Evolutionary conservation across 2,888 invertebrate genomes (phyloP), one percentile per base, ranked within the genome.

Genomic region (Athetis lepigone): DNA sequence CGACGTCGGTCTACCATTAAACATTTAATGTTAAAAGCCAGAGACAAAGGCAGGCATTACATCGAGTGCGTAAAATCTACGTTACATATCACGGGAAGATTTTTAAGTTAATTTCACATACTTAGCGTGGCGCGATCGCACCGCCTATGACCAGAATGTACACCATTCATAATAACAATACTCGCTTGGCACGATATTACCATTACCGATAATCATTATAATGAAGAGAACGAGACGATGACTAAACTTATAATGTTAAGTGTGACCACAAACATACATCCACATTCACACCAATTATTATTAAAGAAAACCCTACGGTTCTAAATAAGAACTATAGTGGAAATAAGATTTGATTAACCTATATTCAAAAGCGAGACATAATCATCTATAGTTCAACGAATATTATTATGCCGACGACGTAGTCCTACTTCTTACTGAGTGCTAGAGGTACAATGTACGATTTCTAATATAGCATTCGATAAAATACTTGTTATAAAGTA

Each of bases 111-210:
- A 85, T 88, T 88, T 87, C 80, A 87, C 75, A 85, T 82, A 90
- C 80, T 88, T 90, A 90, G 84, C 83, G 87, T 85, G 86, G 84
- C 85, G 76, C 79, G 67, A 78, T 84, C 85, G 85, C 86, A 88
- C 88, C 88, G 83, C 86, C 89, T 92, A 93, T 95, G 95, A 95
- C 95, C 95, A 95, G 95, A 94, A 91, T 87, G 89, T 92, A 94
- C 95, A 95, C 95, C 88, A 90, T 90, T 85, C 79, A 80, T 87
- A 86, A 87, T 85, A 88, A 87, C 84, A 88, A 84, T 82, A 84
- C 89, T 90, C 90, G 88, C 85, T 84, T 81, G 82, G 74, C 81
- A 87, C 91, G 90, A 92, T 86, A 69, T 79, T 81, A 86, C 79
- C 77, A 85, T 84, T 85, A 88, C 73, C 81, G 82, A 85, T 85